Conservation (phyloP, 2,797 vertebrate genomes). For the Monodelphis domestica region DNA sequence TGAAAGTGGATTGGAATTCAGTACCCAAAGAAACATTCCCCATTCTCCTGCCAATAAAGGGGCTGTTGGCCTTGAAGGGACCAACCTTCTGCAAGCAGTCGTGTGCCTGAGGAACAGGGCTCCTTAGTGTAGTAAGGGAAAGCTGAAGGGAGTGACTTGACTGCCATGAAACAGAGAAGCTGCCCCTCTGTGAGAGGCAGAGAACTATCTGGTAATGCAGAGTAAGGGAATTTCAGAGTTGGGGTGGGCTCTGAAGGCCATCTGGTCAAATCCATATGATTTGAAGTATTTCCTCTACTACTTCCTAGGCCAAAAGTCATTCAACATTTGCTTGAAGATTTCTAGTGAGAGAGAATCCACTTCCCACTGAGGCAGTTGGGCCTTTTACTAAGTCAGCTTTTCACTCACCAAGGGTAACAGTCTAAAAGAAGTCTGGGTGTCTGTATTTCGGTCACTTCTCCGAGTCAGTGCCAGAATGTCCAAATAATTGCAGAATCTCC, state of each 20-base stretch:
- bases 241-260: background rate
- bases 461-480: no score
- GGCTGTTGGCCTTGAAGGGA: background rate
- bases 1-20: background rate
- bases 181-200: background rate
- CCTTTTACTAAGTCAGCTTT: no score
- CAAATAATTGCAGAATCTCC: no score
- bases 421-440: no score
- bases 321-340: background rate
- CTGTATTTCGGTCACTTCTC: no score
- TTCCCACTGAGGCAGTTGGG: no score
- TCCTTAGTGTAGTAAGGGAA: background rate
- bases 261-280: no score
- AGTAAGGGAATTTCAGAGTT: background rate
- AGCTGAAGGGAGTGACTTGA: background rate
- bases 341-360: background rate
- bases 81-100: background rate
- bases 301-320: background rate
- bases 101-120: background rate
- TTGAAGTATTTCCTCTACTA: background rate
- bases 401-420: no score
- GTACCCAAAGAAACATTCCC: background rate
- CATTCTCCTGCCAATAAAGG: background rate
- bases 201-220: background rate
- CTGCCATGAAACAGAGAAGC: background rate